Conservation (phyloP, 2,113 vertebrate genomes). For the Platycercus adscitus region DNA sequence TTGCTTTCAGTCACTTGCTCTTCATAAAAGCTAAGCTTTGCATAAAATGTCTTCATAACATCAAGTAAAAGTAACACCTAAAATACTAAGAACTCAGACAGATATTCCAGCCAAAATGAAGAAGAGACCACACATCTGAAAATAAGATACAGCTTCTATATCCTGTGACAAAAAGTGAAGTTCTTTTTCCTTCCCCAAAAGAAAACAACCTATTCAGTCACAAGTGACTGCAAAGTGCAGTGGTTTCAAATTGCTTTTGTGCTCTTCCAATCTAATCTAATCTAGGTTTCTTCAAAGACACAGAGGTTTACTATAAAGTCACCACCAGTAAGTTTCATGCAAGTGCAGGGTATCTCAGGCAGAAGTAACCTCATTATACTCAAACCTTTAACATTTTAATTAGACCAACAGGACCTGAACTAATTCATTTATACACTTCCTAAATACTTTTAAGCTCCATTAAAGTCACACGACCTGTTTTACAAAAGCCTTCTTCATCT, state of each 20-base stretch:
- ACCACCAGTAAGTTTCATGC: no score
- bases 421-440: background rate
- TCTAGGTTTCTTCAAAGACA: background rate
- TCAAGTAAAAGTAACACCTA: background rate
- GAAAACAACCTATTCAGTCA: background rate
- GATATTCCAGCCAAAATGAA: background rate
- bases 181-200: background rate
- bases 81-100: background rate
- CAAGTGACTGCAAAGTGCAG: background rate
- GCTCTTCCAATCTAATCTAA: background rate
- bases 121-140: background rate
- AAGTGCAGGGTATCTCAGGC: fast-evolving
- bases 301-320: background rate
- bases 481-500: background rate
- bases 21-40: background rate
- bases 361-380: background rate
- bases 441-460: background rate
- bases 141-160: background rate
- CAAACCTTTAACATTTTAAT: background rate
- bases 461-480: background rate
- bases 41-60: background rate
- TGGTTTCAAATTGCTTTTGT: background rate
- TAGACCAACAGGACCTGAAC: background rate
- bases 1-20: background rate
- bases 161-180: background rate